Conservation (phyloP, 2,888 invertebrate species). For the Apodemia mormo region DNA sequence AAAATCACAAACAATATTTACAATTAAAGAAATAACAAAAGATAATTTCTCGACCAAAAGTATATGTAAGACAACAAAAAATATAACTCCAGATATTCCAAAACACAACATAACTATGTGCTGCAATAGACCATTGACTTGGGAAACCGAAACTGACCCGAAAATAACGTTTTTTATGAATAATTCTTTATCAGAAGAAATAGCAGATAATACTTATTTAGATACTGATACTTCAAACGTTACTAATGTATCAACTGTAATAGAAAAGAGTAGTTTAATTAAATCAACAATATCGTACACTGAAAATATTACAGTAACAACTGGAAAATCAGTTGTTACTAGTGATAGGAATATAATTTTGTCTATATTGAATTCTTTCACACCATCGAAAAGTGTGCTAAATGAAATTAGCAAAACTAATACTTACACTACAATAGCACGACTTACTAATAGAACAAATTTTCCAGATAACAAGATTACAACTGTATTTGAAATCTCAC, state of each 20-base stretch:
- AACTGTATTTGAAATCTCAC: not conserved
- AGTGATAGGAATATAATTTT: not conserved
- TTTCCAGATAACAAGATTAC: slow-evolving; percentile 12
- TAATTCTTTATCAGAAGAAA: slow-evolving; percentile 12
- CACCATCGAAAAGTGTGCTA: not conserved
- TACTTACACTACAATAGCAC: not conserved
- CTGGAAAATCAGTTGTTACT: not conserved
- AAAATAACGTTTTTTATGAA: not conserved
- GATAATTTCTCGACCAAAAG: not conserved
- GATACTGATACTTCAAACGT: not conserved
- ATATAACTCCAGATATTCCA: not conserved
- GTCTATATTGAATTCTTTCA: not conserved
- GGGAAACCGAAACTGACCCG: slow-evolving; percentile 38
- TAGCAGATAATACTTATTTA: not conserved
- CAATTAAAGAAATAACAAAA: not conserved
- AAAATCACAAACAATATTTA: not conserved
- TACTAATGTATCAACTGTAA: not conserved
- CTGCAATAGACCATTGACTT: slow-evolving; percentile 42
- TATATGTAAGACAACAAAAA: not conserved
- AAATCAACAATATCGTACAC: not conserved
- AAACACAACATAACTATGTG: slow-evolving; percentile 21
- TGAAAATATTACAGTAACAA: not conserved
- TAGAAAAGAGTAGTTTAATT: not conserved
- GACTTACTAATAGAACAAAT: not conserved
- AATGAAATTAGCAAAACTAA: not conserved